phyloP scores from a whole-genome alignment of 2,888 invertebrate species.

The Hypercompe scribonia region DNA sequence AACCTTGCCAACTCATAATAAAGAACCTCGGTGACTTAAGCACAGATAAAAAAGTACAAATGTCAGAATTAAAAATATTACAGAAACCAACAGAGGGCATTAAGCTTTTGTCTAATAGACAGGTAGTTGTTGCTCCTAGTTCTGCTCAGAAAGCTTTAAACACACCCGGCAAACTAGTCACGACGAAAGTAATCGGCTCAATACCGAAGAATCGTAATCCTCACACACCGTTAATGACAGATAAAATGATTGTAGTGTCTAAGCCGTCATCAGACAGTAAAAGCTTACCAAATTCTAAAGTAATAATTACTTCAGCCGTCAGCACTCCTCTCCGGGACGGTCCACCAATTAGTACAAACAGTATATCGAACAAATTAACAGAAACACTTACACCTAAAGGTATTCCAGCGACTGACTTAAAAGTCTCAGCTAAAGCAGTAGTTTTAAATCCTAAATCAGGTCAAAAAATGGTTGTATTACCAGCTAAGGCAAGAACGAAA shows the following conservation, averaged over 20 bases:
- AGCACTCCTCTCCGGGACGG: conserved; percentile 65
- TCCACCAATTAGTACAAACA: conserved; percentile 64
- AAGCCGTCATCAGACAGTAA: conserved; percentile 73
- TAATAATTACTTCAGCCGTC: conserved; percentile 72
- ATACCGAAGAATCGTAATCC: conserved; percentile 66
- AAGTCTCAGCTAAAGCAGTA: conserved; percentile 82
- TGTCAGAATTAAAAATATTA: conserved; percentile 78
- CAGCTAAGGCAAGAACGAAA: conserved; percentile 78
- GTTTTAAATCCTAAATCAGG: conserved; percentile 83
- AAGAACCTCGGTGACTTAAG: conserved; percentile 72
- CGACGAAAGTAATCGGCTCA: conserved; percentile 80
- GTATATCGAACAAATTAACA: conserved; percentile 65
- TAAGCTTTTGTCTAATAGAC: conserved; percentile 79
- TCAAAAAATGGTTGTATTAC: conserved; percentile 83
- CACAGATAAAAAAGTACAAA: conserved; percentile 74
- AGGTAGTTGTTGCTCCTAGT: conserved; percentile 74
- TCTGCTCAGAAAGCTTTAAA: conserved; percentile 73
- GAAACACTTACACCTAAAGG: conserved; percentile 80
- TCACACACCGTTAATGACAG: conserved; percentile 62
- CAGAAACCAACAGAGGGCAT: conserved; percentile 77
- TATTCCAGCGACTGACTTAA: conserved; percentile 81
- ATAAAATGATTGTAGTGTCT: conserved; percentile 83
- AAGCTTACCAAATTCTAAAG: conserved; percentile 69
- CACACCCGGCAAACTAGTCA: conserved; percentile 73
- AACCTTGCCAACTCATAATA: conserved; percentile 78